phyloP scores from a whole-genome alignment of 2,113 vertebrate species.

The Laterallus jamaicensis region DNA sequence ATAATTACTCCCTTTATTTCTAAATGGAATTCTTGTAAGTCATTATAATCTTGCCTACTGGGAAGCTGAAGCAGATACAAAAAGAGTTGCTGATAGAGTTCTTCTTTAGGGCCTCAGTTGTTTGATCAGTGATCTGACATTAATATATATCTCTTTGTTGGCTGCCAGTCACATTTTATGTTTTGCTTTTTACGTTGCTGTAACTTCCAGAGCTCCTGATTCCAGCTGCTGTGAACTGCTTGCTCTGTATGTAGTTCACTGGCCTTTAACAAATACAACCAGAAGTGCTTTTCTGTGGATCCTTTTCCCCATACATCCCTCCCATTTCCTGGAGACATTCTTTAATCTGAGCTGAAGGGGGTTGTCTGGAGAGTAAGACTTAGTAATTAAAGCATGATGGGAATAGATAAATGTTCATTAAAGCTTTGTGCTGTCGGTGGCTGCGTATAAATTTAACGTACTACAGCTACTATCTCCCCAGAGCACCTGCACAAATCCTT shows the following conservation, averaged over 20 bases:
- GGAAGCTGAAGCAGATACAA: not conserved
- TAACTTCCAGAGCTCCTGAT: not conserved
- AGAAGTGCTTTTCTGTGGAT: not conserved
- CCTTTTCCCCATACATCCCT: not conserved
- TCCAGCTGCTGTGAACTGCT: not conserved
- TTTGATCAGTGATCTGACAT: not conserved
- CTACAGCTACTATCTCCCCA: not conserved
- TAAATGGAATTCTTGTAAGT: conserved; percentile 1
- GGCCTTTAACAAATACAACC: not conserved
- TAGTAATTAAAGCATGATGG: not conserved
- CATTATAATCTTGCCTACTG: not conserved
- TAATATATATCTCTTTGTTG: not conserved
- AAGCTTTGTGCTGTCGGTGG: not conserved
- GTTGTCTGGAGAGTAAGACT: not conserved
- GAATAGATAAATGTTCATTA: not conserved
- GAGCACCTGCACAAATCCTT: not conserved
- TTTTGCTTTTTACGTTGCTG: not conserved
- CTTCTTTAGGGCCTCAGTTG: not conserved
- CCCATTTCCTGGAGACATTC: not conserved
- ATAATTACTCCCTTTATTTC: conserved; percentile 44
- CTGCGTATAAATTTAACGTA: not conserved
- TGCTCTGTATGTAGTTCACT: accelerated
- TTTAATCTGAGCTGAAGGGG: not conserved
- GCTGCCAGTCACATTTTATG: not conserved
- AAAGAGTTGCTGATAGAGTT: not conserved